Percentiles rank a stretch among this genome's conserved stretches.
Conservation (phyloP, 2,888 invertebrate genomes). For the Acanthosepion lycidas region DNA sequence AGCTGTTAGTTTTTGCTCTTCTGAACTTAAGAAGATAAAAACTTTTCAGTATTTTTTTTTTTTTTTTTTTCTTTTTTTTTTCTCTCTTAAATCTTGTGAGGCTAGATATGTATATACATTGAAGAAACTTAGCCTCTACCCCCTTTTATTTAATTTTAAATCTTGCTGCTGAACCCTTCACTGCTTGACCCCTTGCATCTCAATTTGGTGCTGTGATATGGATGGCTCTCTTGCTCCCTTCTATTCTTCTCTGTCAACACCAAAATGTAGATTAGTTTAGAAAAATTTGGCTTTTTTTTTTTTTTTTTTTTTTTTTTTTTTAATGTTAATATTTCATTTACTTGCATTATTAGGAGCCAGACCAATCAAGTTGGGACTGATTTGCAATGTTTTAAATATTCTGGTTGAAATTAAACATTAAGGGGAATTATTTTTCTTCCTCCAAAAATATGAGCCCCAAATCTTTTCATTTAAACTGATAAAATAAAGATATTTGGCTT, state of each 20-base stretch:
- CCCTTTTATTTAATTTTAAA: neutral
- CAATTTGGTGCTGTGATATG: slow-evolving; percentile 33
- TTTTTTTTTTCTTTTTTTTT: no score
- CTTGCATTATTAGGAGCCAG: no score
- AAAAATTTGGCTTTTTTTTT: neutral
- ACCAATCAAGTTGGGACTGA: neutral
- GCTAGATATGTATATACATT: neutral
- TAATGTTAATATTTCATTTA: neutral
- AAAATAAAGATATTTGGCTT: neutral
- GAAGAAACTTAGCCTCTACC: neutral
- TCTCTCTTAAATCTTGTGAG: neutral
- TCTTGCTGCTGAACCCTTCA: neutral
- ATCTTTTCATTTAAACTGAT: neutral
- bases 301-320: neutral
- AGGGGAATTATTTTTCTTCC: neutral
- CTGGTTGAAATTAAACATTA: neutral
- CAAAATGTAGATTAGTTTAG: neutral
- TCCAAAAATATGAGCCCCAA: neutral
- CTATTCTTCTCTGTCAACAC: neutral
- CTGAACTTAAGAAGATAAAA: neutral
- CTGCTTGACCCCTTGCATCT: neutral
- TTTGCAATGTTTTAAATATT: neutral
- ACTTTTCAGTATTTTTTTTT: neutral
- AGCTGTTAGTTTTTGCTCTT: no score
- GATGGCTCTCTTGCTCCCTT: neutral